Base-by-base conservation (phyloP, 2,888 invertebrate genomes). In the Watsonalla binaria region DNA sequence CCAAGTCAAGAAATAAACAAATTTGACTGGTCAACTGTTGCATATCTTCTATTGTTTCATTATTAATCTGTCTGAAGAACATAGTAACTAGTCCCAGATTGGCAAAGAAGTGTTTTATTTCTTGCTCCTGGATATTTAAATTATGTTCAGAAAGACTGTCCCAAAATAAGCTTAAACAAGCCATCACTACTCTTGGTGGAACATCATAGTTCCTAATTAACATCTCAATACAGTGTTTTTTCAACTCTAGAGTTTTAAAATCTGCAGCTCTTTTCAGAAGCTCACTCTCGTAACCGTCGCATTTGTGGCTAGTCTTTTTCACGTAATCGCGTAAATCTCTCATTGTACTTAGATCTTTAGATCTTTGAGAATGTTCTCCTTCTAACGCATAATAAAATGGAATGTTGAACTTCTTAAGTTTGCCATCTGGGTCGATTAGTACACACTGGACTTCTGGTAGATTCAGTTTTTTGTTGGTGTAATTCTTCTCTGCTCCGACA, bases 341-440 rank as follows among this genome's bases (percentile, higher is more conserved):
- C 57, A 98, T 90, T 48, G 97, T 89, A 84, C 98, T 97, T 53
- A 98, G 92, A 82, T 98, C 98, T 65, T 96, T 93, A 0, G 97
- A 96, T 68, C 96, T 93, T 68, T 95, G 95, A 55, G 96, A 97
- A 82, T 96, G 96, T 76, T 95, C 96, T 65, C 96, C 97, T 78
- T 96, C 96, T 46, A 98, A 89, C 0, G 97, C 95, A 79, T 95
- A 96, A 82, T 98, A 98, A 80, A 98, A 99, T 33, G 99, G 99
- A 67, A 98, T 94, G 58, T 92, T 89, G 59, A 98, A 93, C 73
- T 95, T 95, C 77, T 96, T 97, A 0, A 98, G 81, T 68, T 94
- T 93, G 0, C 97, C 96, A 76, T 96, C 94, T 0, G 96, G 94
- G 78, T 97, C 97, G 47, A 99, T 89, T 52, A 98, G 94, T 2